These are phyloP conservation scores for Calyptommatus sinebrachiatus DNA, from an alignment of 2,113 vertebrate genomes.

Conservation along the genomic window DNA sequence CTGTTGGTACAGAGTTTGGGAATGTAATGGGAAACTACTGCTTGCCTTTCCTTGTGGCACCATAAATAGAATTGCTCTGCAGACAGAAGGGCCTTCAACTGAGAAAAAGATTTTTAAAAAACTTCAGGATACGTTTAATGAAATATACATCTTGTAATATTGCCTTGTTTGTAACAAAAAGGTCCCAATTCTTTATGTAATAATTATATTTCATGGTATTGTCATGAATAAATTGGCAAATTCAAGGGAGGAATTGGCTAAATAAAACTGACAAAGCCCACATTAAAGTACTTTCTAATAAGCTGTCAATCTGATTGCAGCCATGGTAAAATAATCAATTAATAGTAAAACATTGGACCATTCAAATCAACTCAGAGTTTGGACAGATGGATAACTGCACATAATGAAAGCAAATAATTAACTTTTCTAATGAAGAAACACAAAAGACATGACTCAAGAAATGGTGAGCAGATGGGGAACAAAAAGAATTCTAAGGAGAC, in stretches of 20 bases:
- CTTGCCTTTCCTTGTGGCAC: too few species aligned
- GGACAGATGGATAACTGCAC: slow-evolving; percentile 2
- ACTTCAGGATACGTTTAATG: background rate
- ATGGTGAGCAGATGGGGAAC: slow-evolving; percentile 5
- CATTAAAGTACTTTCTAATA: background rate
- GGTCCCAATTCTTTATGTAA: background rate
- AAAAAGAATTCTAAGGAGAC: background rate
- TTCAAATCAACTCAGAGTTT: slow-evolving; percentile 12
- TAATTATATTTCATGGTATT: background rate
- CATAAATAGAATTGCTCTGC: background rate
- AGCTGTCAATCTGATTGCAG: slow-evolving; percentile 1
- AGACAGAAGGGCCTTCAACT: background rate
- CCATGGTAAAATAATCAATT: slow-evolving; percentile 18
- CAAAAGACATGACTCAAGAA: background rate
- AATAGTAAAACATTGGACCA: slow-evolving; percentile 2
- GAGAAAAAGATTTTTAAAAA: too few species aligned
- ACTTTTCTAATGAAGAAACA: slow-evolving; percentile 14
- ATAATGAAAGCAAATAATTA: slow-evolving; percentile 18
- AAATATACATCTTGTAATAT: background rate
- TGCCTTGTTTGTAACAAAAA: background rate
- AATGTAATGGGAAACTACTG: too few species aligned
- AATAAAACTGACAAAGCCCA: background rate
- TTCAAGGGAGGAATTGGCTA: background rate
- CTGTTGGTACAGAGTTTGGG: too few species aligned
- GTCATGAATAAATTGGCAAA: background rate